Percentiles rank a stretch among this genome's conserved stretches.
These are phyloP conservation scores for Sminthopsis crassicaudata DNA, from an alignment of 2,113 vertebrate genomes.

Conservation along the genomic window DNA sequence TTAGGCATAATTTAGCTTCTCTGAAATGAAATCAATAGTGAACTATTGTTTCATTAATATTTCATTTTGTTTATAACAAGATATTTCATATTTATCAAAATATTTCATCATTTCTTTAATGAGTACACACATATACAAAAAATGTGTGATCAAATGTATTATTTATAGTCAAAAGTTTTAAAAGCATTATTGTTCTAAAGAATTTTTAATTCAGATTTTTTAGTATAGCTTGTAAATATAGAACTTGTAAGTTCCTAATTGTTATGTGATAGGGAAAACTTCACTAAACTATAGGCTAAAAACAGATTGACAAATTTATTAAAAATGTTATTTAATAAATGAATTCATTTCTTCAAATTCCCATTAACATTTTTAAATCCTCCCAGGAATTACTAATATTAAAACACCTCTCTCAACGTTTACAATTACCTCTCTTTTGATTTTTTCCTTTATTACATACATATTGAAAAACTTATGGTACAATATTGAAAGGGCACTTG, in stretches of 20 bases:
- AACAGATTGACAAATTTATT: not conserved
- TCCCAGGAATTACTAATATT: not conserved
- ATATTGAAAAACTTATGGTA: slow-evolving; percentile 14
- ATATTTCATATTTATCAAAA: too few relatives aligned
- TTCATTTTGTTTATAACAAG: slow-evolving; percentile 62
- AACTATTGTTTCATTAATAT: slow-evolving; percentile 70
- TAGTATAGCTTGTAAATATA: not conserved
- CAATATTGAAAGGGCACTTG: not conserved
- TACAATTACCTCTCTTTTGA: not conserved
- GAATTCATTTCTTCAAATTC: not conserved
- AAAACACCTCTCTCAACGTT: not conserved
- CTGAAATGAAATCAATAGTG: slow-evolving; percentile 60
- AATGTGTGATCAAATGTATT: not conserved
- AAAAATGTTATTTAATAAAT: slow-evolving; percentile 27
- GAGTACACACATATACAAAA: not conserved
- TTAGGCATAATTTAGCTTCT: slow-evolving; percentile 45
- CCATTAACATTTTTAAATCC: slow-evolving; percentile 9
- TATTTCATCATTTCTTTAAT: slow-evolving; percentile 29
- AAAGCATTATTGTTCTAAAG: slow-evolving; percentile 42
- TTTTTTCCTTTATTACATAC: slow-evolving; percentile 1
- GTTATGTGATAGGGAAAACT: slow-evolving; percentile 15
- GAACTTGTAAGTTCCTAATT: slow-evolving; percentile 10
- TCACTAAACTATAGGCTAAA: slow-evolving; percentile 11
- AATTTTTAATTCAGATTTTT: not conserved
- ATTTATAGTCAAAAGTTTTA: not conserved